Percentiles rank a stretch among this genome's conserved stretches.
Evolutionary conservation across 2,888 invertebrate genomes (phyloP).

Genomic region (Mythimna lalbum): DNA sequence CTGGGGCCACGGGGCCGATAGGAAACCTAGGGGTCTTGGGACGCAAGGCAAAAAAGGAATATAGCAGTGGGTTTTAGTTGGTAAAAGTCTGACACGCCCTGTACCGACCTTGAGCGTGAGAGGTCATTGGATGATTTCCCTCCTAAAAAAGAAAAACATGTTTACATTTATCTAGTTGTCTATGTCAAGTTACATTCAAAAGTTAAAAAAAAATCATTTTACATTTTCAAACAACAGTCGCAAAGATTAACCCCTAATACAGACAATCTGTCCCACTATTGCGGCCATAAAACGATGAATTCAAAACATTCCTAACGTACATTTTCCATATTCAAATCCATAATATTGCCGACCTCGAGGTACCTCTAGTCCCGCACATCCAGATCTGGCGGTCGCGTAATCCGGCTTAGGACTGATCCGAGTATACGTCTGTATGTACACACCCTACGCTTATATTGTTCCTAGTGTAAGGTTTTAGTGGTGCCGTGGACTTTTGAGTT

Average conservation of each 20-base stretch:
- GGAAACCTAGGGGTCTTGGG: no score
- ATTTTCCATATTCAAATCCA: constrained; percentile 76
- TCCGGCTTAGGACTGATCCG: constrained; percentile 88
- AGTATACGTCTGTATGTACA: constrained; percentile 67
- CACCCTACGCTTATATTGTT: constrained; percentile 69
- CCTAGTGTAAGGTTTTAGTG: constrained; percentile 25
- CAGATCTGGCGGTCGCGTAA: constrained; percentile 86
- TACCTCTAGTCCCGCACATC: constrained; percentile 65
- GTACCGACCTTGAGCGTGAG: no score
- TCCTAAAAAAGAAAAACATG: not conserved
- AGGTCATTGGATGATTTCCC: no score
- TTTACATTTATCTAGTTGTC: not conserved
- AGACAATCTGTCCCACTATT: constrained; percentile 27
- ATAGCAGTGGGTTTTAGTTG: no score
- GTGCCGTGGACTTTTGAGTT: not conserved
- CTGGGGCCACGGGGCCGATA: no score
- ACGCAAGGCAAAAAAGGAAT: no score
- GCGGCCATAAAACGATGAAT: constrained; percentile 50
- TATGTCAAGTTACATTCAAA: not conserved
- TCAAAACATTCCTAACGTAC: constrained; percentile 60
- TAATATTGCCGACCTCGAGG: constrained; percentile 82
- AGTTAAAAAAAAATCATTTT: not conserved
- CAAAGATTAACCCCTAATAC: constrained; percentile 12
- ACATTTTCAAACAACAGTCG: not conserved
- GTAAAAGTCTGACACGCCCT: no score